Base-by-base conservation (phyloP, 2,888 invertebrate genomes). In the Pediacus dermestoides region DNA sequence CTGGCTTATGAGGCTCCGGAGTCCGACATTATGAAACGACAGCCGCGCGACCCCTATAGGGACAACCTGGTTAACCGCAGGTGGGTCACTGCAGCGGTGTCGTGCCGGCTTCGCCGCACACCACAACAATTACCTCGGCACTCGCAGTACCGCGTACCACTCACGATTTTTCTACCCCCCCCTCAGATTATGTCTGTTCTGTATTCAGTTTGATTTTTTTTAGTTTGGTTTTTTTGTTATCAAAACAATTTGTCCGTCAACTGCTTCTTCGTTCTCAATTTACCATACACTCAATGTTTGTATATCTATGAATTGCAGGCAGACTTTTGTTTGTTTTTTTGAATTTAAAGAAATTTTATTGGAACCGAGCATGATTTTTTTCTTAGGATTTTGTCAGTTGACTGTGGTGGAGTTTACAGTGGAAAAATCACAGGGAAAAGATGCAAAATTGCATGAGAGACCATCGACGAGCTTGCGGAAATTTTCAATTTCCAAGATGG, bases 1-100 rank as follows among this genome's bases (percentile, higher is more conserved):
- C 85, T 95, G 82, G 94, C 94, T 78, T 95, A 95, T 79, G 94
- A 95, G 83, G 89, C 91, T 77, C 91, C 94, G 75, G 94, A 95
- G 82, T 91, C 90, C 74, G 94, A 94, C 85, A 95, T 94, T 78
- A 94, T 94, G 94, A 94, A 94, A 85, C 85, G 94, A 74, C 88
- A 90, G 81, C 94, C 94, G 70, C 86, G 94, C 80, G 87, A 94
- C 81, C 93, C 94, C 71, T 86, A 89, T 80, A 88, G 87, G 77
- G 95, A 95, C 85, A 94, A 94, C 83, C 88, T 95, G 80, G 94
- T 95, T 74, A 95, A 95, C 81, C 89, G 89, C 86, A 93, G 95
- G 91, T 92, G 79, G 80, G 82, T 77, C 69, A 57, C 48, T 52
- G 50, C 45, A 50, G 55, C 52, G 60, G 58, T 60, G 61, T 63